Evolutionary conservation across 2,113 vertebrate genomes (phyloP).

Genomic region (Paramormyrops kingsleyae): DNA sequence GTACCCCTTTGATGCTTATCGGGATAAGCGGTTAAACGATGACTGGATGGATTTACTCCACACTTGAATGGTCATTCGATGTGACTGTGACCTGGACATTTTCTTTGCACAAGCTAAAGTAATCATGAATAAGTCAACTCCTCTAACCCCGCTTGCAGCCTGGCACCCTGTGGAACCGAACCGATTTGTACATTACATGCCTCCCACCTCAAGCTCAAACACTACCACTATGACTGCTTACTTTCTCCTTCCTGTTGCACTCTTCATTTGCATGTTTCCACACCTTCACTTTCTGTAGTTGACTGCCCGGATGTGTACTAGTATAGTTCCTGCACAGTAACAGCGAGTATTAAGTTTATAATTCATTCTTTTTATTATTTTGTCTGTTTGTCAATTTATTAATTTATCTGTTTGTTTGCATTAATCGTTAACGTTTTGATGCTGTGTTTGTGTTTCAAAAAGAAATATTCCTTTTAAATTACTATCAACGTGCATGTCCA

Average conservation of each 20-base stretch:
- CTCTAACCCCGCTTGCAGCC: not conserved
- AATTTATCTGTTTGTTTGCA: not conserved
- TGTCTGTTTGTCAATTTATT: not conserved
- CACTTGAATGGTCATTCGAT: not conserved
- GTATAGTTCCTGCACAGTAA: not conserved
- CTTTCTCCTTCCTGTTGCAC: not conserved
- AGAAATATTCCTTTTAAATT: not conserved
- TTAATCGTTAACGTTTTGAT: not conserved
- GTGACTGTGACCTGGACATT: not conserved
- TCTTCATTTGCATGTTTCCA: not conserved
- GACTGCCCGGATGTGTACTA: not conserved
- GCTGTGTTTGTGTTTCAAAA: not conserved
- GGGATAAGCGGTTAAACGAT: not conserved
- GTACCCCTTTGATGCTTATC: not conserved
- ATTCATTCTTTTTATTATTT: not conserved
- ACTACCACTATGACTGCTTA: not conserved
- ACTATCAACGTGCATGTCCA: not conserved
- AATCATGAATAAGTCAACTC: not conserved
- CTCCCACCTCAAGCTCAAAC: not conserved
- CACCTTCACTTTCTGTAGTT: not conserved
- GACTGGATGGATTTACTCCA: not conserved
- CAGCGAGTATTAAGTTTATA: not conserved
- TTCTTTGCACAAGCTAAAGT: not conserved
- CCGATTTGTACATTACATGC: not conserved
- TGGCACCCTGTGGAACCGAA: not conserved